phyloP scores from a whole-genome alignment of 2,888 invertebrate species.

The Drosophila recens region DNA sequence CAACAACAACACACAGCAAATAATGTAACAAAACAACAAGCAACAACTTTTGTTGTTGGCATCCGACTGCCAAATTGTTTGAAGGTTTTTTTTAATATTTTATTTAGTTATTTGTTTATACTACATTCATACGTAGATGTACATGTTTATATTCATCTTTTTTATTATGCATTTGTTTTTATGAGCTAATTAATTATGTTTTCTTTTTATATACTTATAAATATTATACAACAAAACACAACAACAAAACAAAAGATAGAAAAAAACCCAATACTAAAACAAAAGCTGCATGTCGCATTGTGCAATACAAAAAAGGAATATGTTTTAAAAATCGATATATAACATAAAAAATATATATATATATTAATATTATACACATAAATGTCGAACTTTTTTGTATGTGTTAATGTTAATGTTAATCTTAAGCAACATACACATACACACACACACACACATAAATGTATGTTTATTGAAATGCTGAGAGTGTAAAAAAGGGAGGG shows the following conservation, averaged over 20 bases:
- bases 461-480: neutral
- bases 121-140: constrained; percentile 10
- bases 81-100: constrained; percentile 38
- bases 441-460: neutral
- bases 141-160: constrained; percentile 34
- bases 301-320: constrained; percentile 44
- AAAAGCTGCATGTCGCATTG: constrained; percentile 31
- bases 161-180: constrained; percentile 39
- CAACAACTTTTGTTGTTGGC: constrained; percentile 43
- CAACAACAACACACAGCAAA: neutral
- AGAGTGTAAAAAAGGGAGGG: neutral
- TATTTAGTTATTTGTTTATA: constrained; percentile 44
- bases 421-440: constrained; percentile 7
- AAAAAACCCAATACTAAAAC: neutral
- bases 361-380: neutral
- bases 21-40: constrained; percentile 16
- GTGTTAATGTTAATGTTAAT: constrained; percentile 22
- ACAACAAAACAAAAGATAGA: neutral
- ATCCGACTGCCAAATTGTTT: constrained; percentile 70
- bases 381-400: constrained; percentile 17
- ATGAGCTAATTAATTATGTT: constrained; percentile 45
- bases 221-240: constrained; percentile 9
- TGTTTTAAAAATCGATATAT: constrained; percentile 9
- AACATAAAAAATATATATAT: neutral
- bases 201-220: constrained; percentile 20